Percentiles rank a stretch among this genome's conserved stretches.
Evolutionary conservation across 2,888 invertebrate species (phyloP).

Genomic region (Drosophila mimetica): DNA sequence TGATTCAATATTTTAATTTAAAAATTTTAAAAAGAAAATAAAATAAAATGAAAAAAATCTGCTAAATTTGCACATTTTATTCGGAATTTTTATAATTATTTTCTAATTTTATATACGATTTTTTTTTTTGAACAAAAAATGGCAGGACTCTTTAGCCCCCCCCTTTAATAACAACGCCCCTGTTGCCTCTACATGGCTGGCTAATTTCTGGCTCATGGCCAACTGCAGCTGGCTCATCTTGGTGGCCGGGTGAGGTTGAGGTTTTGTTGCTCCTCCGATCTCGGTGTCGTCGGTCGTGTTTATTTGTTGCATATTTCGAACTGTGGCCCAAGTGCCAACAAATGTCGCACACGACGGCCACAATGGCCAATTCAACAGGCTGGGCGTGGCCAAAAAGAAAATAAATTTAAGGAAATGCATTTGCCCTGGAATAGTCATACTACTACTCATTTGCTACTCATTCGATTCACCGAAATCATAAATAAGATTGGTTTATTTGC

Average conservation of each 20-base stretch:
- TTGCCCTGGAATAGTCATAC: not conserved
- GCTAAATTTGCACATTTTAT: too few species aligned
- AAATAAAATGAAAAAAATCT: too few species aligned
- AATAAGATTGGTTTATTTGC: constrained; percentile 26
- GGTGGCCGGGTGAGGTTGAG: constrained; percentile 19
- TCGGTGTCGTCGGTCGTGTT: constrained; percentile 47
- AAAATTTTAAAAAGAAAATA: too few species aligned
- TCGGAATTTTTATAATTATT: too few species aligned
- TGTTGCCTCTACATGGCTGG: constrained; percentile 33
- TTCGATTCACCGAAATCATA: constrained; percentile 32
- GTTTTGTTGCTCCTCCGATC: constrained; percentile 8
- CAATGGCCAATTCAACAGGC: constrained; percentile 44
- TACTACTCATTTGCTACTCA: not conserved
- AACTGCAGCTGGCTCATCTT: constrained; percentile 27
- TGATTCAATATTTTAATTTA: too few species aligned
- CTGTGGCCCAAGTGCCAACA: constrained; percentile 54
- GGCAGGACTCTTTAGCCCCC: too few species aligned
- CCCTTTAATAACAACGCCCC: not conserved
- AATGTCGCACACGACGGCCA: constrained; percentile 50
- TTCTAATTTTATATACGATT: too few species aligned
- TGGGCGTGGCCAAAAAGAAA: constrained; percentile 2
- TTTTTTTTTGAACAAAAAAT: too few species aligned
- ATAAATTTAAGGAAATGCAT: not conserved
- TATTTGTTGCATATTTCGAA: constrained; percentile 68
- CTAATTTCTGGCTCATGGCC: constrained; percentile 68